phyloP scores from a whole-genome alignment of 2,888 invertebrate genomes.

The Xestia xanthographa region DNA sequence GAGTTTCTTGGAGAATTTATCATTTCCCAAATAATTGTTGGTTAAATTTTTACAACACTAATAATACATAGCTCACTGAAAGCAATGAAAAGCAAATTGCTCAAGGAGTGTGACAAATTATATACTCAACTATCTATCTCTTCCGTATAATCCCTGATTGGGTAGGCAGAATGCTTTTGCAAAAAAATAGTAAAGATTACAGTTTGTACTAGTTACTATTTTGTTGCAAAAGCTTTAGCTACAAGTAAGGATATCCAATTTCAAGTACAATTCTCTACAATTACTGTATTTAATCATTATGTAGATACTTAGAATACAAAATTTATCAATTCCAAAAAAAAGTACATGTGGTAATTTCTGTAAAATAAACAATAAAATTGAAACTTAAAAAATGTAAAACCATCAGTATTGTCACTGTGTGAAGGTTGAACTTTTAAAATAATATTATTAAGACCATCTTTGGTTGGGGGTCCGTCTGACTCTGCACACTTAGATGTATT shows the following conservation, averaged over 20 bases:
- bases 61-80: neutral
- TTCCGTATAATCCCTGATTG: conserved; percentile 2
- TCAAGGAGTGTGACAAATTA: neutral
- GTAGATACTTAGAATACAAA: neutral
- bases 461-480: neutral
- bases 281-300: neutral
- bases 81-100: neutral
- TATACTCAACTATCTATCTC: neutral
- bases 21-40: conserved; percentile 9
- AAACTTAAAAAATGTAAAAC: neutral
- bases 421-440: neutral
- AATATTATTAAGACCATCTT: neutral
- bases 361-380: neutral
- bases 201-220: neutral
- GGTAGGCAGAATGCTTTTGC: neutral
- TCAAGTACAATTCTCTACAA: neutral
- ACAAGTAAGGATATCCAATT: neutral
- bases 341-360: neutral
- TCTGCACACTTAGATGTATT: neutral
- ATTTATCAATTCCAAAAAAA: neutral
- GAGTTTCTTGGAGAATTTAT: neutral
- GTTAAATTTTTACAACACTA: conserved; percentile 13
- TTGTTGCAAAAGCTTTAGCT: neutral
- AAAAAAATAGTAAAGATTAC: too few relatives aligned
- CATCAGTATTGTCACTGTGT: neutral